A percentile compares a stretch with the other conserved stretches of the same genome.
phyloP scores from a whole-genome alignment of 2,797 vertebrate species.

The Artibeus jamaicensis region DNA sequence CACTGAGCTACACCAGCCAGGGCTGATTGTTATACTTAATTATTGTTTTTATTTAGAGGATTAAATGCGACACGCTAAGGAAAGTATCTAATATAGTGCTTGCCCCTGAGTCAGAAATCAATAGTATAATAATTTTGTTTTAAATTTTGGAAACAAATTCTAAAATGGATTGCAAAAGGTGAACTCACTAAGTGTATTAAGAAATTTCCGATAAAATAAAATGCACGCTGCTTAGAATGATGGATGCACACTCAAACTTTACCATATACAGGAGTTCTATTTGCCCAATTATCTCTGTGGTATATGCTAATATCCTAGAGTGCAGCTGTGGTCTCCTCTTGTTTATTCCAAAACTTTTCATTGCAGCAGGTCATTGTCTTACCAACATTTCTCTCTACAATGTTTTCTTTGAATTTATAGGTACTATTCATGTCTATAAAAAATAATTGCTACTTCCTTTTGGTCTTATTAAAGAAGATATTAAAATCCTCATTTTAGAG shows the following conservation, averaged over 20 bases:
- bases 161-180: neutral
- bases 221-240: neutral
- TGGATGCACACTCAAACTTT: neutral
- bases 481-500: neutral
- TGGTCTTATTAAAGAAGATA: neutral
- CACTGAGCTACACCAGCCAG: no score
- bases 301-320: neutral
- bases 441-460: neutral
- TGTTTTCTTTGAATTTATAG: neutral
- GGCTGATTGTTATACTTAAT: no score
- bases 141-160: neutral
- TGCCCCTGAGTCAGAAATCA: neutral
- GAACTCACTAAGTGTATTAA: neutral
- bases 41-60: neutral
- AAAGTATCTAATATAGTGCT: neutral
- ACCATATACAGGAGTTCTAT: neutral
- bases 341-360: neutral
- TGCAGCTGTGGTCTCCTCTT: neutral
- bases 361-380: neutral
- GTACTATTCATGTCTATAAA: neutral
- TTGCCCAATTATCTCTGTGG: neutral
- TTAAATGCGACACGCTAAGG: neutral
- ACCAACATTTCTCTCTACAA: neutral
- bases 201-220: neutral
- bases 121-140: neutral